These are phyloP conservation scores for Ginglymostoma cirratum DNA, from an alignment of 2,113 vertebrate genomes.

Conservation along the genomic window DNA sequence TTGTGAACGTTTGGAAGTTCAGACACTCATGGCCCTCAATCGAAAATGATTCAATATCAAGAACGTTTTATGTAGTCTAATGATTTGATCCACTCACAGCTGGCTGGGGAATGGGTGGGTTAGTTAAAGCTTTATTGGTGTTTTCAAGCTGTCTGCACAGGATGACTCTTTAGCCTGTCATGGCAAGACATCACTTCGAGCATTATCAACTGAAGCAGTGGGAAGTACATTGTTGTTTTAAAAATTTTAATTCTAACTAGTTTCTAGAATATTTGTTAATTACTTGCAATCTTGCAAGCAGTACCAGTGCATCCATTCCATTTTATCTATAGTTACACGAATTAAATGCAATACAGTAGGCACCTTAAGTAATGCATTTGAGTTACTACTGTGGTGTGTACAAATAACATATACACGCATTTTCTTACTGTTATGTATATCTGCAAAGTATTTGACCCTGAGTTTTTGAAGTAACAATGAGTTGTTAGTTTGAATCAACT, in stretches of 20 bases:
- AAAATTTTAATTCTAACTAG: neutral
- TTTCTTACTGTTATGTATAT: neutral
- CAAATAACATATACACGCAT: neutral
- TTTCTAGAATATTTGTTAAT: neutral
- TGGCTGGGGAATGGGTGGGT: neutral
- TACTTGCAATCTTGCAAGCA: neutral
- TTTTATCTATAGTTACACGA: neutral
- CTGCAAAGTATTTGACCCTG: neutral
- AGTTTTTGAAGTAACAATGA: neutral
- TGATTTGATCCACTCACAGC: neutral
- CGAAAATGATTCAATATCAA: neutral
- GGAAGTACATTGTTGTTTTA: neutral
- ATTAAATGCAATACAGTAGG: neutral
- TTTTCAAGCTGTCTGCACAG: neutral
- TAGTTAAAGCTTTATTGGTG: neutral
- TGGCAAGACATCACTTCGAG: neutral
- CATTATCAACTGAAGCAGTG: constrained; percentile 1
- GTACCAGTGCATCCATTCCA: neutral
- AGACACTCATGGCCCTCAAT: neutral
- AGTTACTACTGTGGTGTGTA: neutral
- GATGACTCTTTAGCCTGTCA: neutral
- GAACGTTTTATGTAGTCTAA: neutral
- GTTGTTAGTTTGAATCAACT: neutral
- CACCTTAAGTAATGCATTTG: neutral
- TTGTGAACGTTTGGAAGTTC: neutral